Evolutionary conservation across 2,888 invertebrate genomes (phyloP).

Genomic region (Drosophila suboccidentalis): DNA sequence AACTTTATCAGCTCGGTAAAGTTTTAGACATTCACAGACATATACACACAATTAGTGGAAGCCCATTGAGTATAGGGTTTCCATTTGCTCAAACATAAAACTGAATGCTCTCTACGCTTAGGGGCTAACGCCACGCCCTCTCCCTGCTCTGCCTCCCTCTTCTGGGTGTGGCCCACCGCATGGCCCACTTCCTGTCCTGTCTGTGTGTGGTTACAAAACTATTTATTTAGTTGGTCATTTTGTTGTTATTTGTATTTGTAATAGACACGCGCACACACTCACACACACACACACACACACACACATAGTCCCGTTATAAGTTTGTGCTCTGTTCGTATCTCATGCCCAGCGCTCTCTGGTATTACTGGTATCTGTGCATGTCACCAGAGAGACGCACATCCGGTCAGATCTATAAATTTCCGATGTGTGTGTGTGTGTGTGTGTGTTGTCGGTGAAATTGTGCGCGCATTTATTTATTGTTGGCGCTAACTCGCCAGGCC

Average conservation of each 20-base stretch:
- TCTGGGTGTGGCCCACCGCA: constrained; percentile 15
- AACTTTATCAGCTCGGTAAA: constrained; percentile 39
- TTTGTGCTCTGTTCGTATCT: constrained; percentile 48
- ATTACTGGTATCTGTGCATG: constrained; percentile 57
- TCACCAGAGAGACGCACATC: constrained; percentile 78
- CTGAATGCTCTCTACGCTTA: constrained; percentile 21
- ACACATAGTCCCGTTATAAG: constrained; percentile 41
- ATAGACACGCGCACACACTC: constrained; percentile 67
- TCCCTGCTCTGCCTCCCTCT: neutral
- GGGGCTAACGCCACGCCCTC: constrained; percentile 3
- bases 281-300: constrained; percentile 20
- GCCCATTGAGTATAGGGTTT: constrained; percentile 57
- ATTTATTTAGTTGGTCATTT: constrained; percentile 81
- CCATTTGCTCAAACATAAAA: constrained; percentile 51
- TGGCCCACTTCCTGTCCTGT: constrained; percentile 56
- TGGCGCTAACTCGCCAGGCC: constrained; percentile 74
- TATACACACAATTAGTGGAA: constrained; percentile 15
- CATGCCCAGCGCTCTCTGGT: constrained; percentile 38
- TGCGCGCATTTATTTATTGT: constrained; percentile 76
- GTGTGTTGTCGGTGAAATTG: constrained; percentile 54
- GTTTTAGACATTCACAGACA: constrained; percentile 24
- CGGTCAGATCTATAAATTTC: constrained; percentile 75
- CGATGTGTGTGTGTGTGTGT: constrained; percentile 33
- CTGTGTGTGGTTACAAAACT: constrained; percentile 74
- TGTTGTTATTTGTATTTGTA: constrained; percentile 79